Evolutionary conservation across 2,888 invertebrate species (phyloP), one percentile per base, ranked within the genome.

Genomic region (Volucella zonaria): DNA sequence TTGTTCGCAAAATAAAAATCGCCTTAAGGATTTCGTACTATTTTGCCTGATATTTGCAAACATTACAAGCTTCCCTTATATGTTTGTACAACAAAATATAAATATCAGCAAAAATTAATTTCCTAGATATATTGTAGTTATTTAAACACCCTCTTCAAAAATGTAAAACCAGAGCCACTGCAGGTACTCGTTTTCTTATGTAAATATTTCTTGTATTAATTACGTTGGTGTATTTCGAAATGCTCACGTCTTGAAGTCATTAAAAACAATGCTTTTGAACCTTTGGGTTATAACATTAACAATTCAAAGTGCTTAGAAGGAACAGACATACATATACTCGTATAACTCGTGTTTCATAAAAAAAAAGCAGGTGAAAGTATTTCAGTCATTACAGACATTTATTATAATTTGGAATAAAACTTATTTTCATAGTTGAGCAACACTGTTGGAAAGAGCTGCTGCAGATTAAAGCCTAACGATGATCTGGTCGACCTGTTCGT

Each of bases 241-340:
- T n/a, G n/a, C 31, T 47, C 31, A 4, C 74, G 42, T 62, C 61
- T 31, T 43, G 11, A 61, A 54, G 47, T 54, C 67, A 67, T 73
- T 74, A 40, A 61, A 43, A 74, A 47, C 31, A 54, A 62, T 51
- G 18, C 14, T 56, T 58, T 56, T 68, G 56, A 74, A 79, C 82
- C 38, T 43, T 0, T 38, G 54, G 82, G 82, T 82, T 68, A 54
- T n/a, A 9, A 14, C 18, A 82, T 82, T 79, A 51, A 54, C 51
- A 82, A 79, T 82, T 56, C 82, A 82, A 82, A 66, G 43, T 71
- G 23, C 12, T 64, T 23, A 18, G 12, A 43, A 61, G 8, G 10
- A 12, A 58, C 47, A 23, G 8, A 12, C 11, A 10, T 8, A 8
- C n/a, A 3, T 45, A 58, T 8, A n/a, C n/a, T n/a, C 2, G 18